Base-by-base conservation (phyloP, 2,113 vertebrate genomes). In the Notechis scutatus region DNA sequence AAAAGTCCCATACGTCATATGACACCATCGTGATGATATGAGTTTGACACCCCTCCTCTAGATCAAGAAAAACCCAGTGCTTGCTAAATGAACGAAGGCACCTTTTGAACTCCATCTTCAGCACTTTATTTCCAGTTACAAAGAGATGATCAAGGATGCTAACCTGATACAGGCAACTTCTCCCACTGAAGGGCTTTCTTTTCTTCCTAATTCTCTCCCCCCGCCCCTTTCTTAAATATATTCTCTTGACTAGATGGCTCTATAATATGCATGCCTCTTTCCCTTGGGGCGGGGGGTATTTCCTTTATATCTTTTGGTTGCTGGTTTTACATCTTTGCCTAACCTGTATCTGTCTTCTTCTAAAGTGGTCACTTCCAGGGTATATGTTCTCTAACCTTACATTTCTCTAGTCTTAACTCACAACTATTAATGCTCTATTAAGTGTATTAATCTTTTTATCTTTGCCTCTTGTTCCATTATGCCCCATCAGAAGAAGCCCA, bases 181-280 rank as follows among this genome's bases (percentile, higher is more conserved):
- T 91, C 42, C 47, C 88, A 52, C 18, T 94, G 93, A 90, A 96
- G 92, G 8, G 88, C n/a, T 88, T 94, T 93, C 81, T 85, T 92
- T 87, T 45, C 10, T 52, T 55, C 50, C 6, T 91, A 95, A 93
- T 88, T 95, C 47, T n/a, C 23, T 8, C 8, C 47, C 47, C 8
- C 47, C 8, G 1, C 74, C 85, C 74, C 85, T 95, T 64, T 89
- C 7, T 90, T 92, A 93, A 93, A 93, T 93, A 89, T 57, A 39
- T 94, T 96, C 91, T 95, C 94, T 93, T 95, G 94, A 69, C n/a
- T 91, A 94, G 92, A 90, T 91, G 45, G 92, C 88, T 86, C 26
- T 89, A 55, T 92, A 95, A 96, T 95, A 90, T 94, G 97, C 97
- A 97, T 95, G 97, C 29, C 14, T 4, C 0, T 15, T 90, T 94